Evolutionary conservation across 2,888 invertebrate species (phyloP).

Genomic region (Isoperla grammatica): DNA sequence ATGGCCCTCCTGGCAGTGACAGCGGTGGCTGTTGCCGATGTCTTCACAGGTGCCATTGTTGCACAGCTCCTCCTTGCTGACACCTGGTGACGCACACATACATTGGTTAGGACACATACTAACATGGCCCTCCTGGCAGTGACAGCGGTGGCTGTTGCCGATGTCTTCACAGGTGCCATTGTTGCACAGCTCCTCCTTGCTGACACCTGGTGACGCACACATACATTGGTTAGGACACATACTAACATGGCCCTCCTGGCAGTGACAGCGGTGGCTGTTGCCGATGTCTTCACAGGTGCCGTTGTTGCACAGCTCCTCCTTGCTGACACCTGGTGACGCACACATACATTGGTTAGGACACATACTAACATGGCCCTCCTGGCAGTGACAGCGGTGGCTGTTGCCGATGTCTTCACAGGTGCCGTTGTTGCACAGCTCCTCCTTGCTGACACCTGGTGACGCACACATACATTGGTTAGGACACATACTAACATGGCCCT

Average conservation of each 20-base stretch:
- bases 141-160: conserved; percentile 87
- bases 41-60: conserved; percentile 90
- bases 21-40: conserved; percentile 86
- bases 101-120: conserved; percentile 50
- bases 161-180: conserved; percentile 90
- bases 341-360: too few species aligned
- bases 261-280: conserved; percentile 87
- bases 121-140: conserved; percentile 82
- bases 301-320: conserved; percentile 79
- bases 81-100: conserved; percentile 46
- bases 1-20: conserved; percentile 84
- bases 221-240: conserved; percentile 38
- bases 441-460: conserved; percentile 58
- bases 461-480: too few species aligned
- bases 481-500: too few species aligned
- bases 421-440: conserved; percentile 83
- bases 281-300: conserved; percentile 89
- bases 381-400: conserved; percentile 84
- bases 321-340: conserved; percentile 54
- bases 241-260: conserved; percentile 84
- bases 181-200: conserved; percentile 73
- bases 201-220: conserved; percentile 51
- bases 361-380: conserved; percentile 88
- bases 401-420: conserved; percentile 89
- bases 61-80: conserved; percentile 71